phyloP scores from a whole-genome alignment of 2,797 vertebrate genomes.

The Distichodus sexfasciatus region DNA sequence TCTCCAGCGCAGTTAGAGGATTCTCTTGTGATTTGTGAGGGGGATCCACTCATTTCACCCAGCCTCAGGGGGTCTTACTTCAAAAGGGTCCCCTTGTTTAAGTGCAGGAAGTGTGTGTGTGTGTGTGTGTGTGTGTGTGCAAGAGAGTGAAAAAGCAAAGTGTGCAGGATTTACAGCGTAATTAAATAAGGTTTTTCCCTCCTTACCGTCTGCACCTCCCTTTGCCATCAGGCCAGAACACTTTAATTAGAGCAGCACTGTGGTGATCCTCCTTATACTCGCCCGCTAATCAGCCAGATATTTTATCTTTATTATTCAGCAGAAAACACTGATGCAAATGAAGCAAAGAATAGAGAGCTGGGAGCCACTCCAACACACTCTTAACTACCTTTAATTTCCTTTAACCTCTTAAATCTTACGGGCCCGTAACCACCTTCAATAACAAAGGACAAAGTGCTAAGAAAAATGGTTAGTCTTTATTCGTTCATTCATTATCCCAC shows the following conservation, averaged over 20 bases:
- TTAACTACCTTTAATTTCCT: too few species aligned
- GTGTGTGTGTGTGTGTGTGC: conserved; percentile 5
- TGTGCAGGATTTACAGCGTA: conserved; percentile 19
- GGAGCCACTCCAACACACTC: too few species aligned
- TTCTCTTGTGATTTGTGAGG: background rate
- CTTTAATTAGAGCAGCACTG: conserved; percentile 37
- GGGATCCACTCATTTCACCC: background rate
- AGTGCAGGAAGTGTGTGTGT: conserved; percentile 9
- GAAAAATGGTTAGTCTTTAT: too few species aligned
- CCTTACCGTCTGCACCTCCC: conserved; percentile 21
- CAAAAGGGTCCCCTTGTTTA: conserved; percentile 3
- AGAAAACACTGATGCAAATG: too few species aligned
- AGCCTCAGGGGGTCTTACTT: background rate
- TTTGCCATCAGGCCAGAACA: background rate
- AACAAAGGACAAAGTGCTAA: too few species aligned
- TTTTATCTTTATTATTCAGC: too few species aligned
- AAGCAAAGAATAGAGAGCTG: conserved; percentile 6
- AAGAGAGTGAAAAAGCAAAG: conserved; percentile 14
- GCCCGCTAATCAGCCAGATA: conserved; percentile 6
- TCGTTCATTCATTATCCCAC: too few species aligned
- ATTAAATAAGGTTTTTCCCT: conserved; percentile 34
- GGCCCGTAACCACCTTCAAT: too few species aligned
- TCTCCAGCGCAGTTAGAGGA: background rate
- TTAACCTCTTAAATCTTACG: too few species aligned
- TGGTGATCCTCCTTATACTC: background rate